Conservation (phyloP, 2,888 invertebrate genomes). For the Hetaerina titia region DNA sequence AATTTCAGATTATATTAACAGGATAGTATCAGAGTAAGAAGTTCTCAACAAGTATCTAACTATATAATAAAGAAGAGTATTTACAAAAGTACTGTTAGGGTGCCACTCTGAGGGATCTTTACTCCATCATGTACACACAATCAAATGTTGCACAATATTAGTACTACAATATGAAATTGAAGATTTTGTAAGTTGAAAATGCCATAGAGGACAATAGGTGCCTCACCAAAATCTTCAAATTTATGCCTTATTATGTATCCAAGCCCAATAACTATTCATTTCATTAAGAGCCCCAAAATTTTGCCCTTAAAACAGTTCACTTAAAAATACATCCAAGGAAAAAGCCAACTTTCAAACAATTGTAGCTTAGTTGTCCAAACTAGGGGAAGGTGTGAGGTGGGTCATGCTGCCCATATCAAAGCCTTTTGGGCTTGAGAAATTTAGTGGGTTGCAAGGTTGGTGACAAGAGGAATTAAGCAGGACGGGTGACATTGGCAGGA, state of each 20-base stretch:
- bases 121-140: slow-evolving; percentile 31
- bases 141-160: slow-evolving; percentile 51
- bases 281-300: slow-evolving; percentile 37
- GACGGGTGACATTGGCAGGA: slow-evolving; percentile 40
- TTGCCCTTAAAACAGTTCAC: slow-evolving; percentile 38
- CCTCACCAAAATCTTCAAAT: background rate
- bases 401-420: slow-evolving; percentile 28
- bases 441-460: background rate
- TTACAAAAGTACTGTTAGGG: slow-evolving; percentile 43
- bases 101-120: slow-evolving; percentile 49
- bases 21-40: slow-evolving; percentile 38
- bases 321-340: slow-evolving; percentile 47
- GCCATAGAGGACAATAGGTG: background rate
- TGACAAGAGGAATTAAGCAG: slow-evolving; percentile 10
- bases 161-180: slow-evolving; percentile 42
- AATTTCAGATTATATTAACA: slow-evolving; percentile 35
- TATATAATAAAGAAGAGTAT: slow-evolving; percentile 51
- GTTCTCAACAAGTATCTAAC: slow-evolving; percentile 47
- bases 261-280: slow-evolving; percentile 52
- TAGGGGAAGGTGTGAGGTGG: slow-evolving; percentile 38
- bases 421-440: background rate
- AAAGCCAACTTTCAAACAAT: slow-evolving; percentile 34
- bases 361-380: background rate
- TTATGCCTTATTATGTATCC: slow-evolving; percentile 24
- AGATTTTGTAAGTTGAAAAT: slow-evolving; percentile 56